A percentile compares a stretch with the other conserved stretches of the same genome.
phyloP scores from a whole-genome alignment of 2,113 vertebrate genomes.

The Notiomystis cincta region DNA sequence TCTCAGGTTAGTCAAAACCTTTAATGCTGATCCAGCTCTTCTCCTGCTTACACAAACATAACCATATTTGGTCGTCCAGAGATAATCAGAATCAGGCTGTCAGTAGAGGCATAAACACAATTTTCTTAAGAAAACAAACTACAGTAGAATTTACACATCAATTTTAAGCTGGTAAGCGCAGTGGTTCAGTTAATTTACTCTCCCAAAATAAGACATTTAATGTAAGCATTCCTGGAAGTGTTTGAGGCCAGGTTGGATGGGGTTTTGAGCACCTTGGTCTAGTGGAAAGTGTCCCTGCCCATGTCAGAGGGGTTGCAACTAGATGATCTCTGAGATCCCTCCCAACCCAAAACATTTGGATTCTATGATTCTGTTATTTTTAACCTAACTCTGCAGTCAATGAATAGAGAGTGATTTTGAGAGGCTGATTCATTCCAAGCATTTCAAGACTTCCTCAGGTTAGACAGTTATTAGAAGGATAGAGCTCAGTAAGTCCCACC shows the following conservation, averaged over 20 bases:
- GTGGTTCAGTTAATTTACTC: neutral
- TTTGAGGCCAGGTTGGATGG: neutral
- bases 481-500: neutral
- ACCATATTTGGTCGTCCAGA: neutral
- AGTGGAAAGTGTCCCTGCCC: neutral
- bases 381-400: neutral
- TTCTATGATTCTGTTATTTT: neutral
- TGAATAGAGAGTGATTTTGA: neutral
- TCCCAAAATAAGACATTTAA: neutral
- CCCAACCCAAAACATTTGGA: neutral
- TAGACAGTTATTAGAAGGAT: neutral
- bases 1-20: neutral
- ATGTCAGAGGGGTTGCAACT: neutral
- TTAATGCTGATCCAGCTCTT: neutral
- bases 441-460: neutral
- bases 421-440: neutral
- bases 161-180: neutral
- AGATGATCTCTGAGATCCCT: neutral
- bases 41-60: neutral
- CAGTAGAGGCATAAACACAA: neutral
- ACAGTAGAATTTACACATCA: neutral
- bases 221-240: neutral
- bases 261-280: neutral
- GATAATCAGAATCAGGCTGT: neutral
- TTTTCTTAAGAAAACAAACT: constrained; percentile 30